These are phyloP conservation scores for Platichthys flesus DNA, from an alignment of 2,113 vertebrate species.

Conservation along the genomic window DNA sequence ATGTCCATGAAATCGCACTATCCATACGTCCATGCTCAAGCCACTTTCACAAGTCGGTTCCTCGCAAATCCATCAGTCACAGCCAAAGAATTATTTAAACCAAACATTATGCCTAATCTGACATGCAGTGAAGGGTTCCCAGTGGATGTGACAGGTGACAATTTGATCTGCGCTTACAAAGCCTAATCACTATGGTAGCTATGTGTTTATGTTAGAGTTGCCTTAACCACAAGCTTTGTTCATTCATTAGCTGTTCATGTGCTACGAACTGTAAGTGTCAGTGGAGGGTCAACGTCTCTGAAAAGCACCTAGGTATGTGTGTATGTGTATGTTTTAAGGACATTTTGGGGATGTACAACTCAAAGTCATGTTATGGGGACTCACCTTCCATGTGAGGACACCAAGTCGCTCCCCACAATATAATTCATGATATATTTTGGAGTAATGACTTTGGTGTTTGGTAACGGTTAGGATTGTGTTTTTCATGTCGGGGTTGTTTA, in stretches of 20 bases:
- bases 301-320: constrained; percentile 5
- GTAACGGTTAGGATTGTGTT: not conserved
- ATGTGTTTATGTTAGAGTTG: constrained; percentile 32
- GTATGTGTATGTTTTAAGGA: not conserved
- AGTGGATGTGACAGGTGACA: constrained; percentile 37
- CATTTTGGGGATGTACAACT: not conserved
- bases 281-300: not conserved
- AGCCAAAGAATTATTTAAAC: constrained; percentile 61
- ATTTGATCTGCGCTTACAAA: constrained; percentile 53
- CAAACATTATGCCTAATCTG: constrained; percentile 60
- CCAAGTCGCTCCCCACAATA: not conserved
- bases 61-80: constrained; percentile 62
- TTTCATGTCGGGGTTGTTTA: too few relatives aligned
- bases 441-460: not conserved
- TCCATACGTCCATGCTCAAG: constrained; percentile 57
- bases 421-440: too few relatives aligned
- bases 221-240: constrained; percentile 45
- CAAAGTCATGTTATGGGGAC: too few relatives aligned
- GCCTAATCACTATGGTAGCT: constrained; percentile 61
- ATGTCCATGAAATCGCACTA: constrained; percentile 54
- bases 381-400: too few relatives aligned
- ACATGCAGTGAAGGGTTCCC: constrained; percentile 39
- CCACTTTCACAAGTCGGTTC: constrained; percentile 61
- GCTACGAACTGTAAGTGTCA: constrained; percentile 12
- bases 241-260: constrained; percentile 31